These are phyloP conservation scores for Brenthis daphne DNA, from an alignment of 2,888 invertebrate species.

Conservation along the genomic window DNA sequence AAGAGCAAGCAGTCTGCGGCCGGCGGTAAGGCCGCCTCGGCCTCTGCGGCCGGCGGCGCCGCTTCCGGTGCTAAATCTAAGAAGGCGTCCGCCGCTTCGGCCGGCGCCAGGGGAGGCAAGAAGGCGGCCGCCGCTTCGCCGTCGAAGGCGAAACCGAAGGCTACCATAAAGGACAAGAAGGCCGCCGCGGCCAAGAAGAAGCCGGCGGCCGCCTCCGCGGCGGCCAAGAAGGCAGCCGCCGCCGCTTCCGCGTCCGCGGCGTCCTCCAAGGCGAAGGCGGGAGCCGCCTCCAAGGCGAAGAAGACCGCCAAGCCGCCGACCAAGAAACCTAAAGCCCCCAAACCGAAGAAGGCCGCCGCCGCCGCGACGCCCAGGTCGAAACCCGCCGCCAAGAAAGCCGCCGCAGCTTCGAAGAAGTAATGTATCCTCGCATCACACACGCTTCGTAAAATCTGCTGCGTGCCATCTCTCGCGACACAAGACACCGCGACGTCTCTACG, in stretches of 20 bases:
- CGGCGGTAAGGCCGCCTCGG: conserved; percentile 46
- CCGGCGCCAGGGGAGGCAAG: conserved; percentile 38
- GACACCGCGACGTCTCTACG: no score
- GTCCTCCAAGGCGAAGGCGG: conserved; percentile 40
- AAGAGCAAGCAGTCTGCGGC: conserved; percentile 35
- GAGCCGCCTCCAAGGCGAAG: conserved; percentile 45
- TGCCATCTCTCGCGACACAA: not conserved
- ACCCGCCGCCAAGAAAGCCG: conserved; percentile 41
- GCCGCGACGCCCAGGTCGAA: conserved; percentile 42
- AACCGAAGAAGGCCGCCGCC: conserved; percentile 30
- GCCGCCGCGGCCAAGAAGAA: conserved; percentile 50
- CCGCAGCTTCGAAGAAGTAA: conserved; percentile 44
- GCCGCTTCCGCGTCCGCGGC: conserved; percentile 45
- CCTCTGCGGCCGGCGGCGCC: conserved; percentile 39
- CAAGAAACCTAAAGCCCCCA: conserved; percentile 8
- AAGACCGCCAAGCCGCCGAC: conserved; percentile 47
- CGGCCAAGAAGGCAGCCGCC: conserved; percentile 28
- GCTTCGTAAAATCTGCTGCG: conserved; percentile 19
- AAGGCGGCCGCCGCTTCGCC: conserved; percentile 39
- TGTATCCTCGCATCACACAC: not conserved
- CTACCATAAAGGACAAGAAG: conserved; percentile 47
- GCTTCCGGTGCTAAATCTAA: conserved; percentile 20
- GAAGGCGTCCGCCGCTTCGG: conserved; percentile 42
- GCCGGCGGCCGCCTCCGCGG: conserved; percentile 35
- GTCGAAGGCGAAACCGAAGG: conserved; percentile 36